Evolutionary conservation across 2,888 invertebrate genomes (phyloP), one percentile per base, ranked within the genome.

Genomic region (Sclerodermus sp.): DNA sequence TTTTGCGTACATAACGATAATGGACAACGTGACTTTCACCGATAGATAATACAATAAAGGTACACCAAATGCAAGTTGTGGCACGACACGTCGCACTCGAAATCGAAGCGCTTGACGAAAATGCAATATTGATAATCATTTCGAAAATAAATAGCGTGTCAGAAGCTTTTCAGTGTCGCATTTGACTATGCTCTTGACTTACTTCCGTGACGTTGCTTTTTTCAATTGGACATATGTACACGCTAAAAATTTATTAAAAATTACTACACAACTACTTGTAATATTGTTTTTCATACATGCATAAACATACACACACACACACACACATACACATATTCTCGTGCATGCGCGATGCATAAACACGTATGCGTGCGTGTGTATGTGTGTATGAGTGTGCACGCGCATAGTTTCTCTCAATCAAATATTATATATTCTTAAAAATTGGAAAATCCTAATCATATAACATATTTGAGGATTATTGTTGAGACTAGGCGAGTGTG

Each of bases 191-290:
- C 13, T 13, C 15, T 38, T 40, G 29, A 36, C 12, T 42, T 36
- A 32, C 29, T n/a, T 9, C 18, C 29, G 10, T 6, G 16, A 9
- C 45, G 38, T 31, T 30, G 14, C 15, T 34, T 34, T 23, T 23
- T 45, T 30, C 37, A 74, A 73, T 73, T 74, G 62, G 71, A 74
- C 73, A 74, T 74, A 75, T 75, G 67, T 74, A 74, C 73, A 74
- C 57, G 62, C 71, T 71, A 74, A 66, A 64, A 73, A 71, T 70
- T 71, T 70, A 64, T 70, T 73, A 67, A 64, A 70, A 74, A 69
- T 70, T 72, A 73, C 72, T 73, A 71, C 73, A 73, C 71, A 71
- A 62, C 68, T 71, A 71, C 66, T 63, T 66, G 53, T 60, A 51
- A 36, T 49, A 34, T 51, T 37, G 31, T 46, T 59, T 48, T 55